Base-by-base conservation (phyloP, 2,797 vertebrate genomes). In the Saxicola maurus region DNA sequence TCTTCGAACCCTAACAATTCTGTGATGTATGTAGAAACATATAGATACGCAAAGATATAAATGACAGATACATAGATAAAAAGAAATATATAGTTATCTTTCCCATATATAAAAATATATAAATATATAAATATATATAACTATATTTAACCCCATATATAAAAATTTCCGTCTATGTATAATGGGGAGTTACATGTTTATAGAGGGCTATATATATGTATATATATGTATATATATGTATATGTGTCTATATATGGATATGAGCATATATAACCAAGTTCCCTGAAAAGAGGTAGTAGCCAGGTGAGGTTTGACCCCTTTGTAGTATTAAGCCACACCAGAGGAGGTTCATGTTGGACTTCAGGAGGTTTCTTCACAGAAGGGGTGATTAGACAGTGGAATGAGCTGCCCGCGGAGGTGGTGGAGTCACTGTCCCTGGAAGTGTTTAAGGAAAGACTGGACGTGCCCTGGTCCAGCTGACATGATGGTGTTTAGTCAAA, bases 151-250 rank as follows among this genome's bases (percentile, higher is more conserved):
- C 30, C 15, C 16, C n/a, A 3, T 46, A 15, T 15, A 6, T 6
- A 7, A 21, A 6, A 21, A 31, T 8, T 23, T 53, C 6, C 46
- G 3, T 35, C 9, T 27, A 1, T 38, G 21, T 52, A 27, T 48
- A 40, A 71, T 12, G 4, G 21, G 11, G 10, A 35, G 1, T 40
- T 61, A 24, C 0, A 10, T 57, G 60, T 60, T 25, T 56, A 10
- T 13, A 17, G 23, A 30, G 11, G 5, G 10, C 5, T 21, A 7
- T 20, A 4, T 28, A 2, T 46, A 1, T 38, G 6, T 37, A 6
- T 8, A 4, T 28, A 2, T 46, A 1, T 38, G 6, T 37, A 6
- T 8, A 10, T 28, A 33, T 49, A 1, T 25, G 1, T 20, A 5
- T 45, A 3, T 15, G 18, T 16, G 16, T 14, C 27, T 25, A 25